Base-by-base conservation (phyloP, 2,113 vertebrate genomes). In the Equus quagga region DNA sequence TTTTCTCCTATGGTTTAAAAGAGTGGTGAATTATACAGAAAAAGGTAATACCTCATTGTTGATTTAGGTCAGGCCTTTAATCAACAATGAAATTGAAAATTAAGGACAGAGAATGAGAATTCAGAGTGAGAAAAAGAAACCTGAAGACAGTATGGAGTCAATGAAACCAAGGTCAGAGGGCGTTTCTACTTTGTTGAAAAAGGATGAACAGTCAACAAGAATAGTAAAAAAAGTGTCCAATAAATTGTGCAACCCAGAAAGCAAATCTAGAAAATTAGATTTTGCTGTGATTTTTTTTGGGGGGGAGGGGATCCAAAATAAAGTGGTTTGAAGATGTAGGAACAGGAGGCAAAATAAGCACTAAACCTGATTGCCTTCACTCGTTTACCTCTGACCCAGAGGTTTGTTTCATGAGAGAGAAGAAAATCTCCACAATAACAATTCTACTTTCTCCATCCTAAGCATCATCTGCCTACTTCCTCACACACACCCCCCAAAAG, bases 81-180 rank as follows among this genome's bases (percentile, higher is more conserved):
- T 83, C 79, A 82, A 88, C n/a, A 91, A 33, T 67, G 28, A 94
- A 60, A 94, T 17, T 88, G 23, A 54, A 88, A 83, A n/a, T 36
- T 78, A 70, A 90, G 79, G 18, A 36, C 12, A 76, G 13, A 86
- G 23, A 65, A 89, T 33, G 31, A 69, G 28, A 93, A 90, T 70
- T 85, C 60, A 18, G 26, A 86, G 18, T 75, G 33, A 51, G 56
- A 94, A 76, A 69, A 51, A 28, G 31, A 75, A 58, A 85, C 26
- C 70, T 89, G 19, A 70, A 33, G 11, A 24, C 0, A 79, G 36
- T 15, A 6, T 51, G 15, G 44, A 72, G 33, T 72, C 36, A 67
- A 15, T 33, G 41, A 88, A 15, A 60, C 2, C 23, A 51, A 85
- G 44, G 44, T 70, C 70, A 86, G 19, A 33, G 23, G 9, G 4